Base-by-base conservation (phyloP, 2,797 vertebrate species). In the Gobionotothen gibberifrons region DNA sequence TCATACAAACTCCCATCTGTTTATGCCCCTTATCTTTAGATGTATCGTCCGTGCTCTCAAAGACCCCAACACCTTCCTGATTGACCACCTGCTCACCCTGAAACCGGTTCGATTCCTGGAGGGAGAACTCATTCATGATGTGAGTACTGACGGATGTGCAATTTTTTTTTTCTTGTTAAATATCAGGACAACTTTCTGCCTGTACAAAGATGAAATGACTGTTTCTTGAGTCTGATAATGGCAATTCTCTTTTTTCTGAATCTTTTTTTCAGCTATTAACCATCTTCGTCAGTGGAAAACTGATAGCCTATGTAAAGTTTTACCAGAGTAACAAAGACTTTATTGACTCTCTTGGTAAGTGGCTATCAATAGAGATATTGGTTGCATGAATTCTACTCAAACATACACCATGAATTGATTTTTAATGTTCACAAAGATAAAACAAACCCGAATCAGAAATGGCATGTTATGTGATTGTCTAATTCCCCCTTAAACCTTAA, bases 291-390 rank as follows among this genome's bases (percentile, higher is more conserved):
- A 99, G 97, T 76, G 98, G 95, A 74, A 99, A 98, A 83, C 95
- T 99, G 81, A 95, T 84, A 59, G 95, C 97, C 8, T 99, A 99
- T 69, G 95, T 99, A 76, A 99, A 97, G 89, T 99, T 99, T 92
- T 99, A 99, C 92, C 97, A 98, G 93, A 98, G 92, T 93, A 99
- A 99, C 95, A 99, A 99, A 93, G 98, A 99, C 93, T 99, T 99
- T 93, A 98, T 99, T 83, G 98, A 99, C 85, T 99, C 98, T 71
- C 95, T 99, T 51, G 98, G 98, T 99, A 94, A 97, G 98, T 95
- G 69, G 10, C 44, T 4, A 15, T 26, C 36, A 14, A 1, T 16
- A 58, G 2, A 73, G 1, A 21, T 76, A 19, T 40, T 58, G 14
- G 2, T 47, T 68, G 3, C 32, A 53, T 53, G 4, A 51, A 0